phyloP scores from a whole-genome alignment of 2,888 invertebrate species.

The Marronus borbonicus region DNA sequence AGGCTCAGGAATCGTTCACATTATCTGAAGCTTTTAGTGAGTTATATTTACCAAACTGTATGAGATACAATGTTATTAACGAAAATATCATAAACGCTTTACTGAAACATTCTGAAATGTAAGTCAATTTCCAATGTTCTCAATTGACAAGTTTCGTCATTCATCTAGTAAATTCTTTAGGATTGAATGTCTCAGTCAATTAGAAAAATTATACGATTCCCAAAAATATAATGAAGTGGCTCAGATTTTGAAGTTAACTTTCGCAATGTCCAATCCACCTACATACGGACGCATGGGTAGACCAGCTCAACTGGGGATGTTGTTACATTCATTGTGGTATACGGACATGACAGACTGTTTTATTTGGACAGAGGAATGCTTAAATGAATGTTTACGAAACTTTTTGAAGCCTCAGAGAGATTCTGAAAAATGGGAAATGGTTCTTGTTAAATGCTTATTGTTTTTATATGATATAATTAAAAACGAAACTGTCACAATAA shows the following conservation, averaged over 20 bases:
- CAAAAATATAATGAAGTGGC: constrained; percentile 79
- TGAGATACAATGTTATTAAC: constrained; percentile 71
- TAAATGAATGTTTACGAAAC: constrained; percentile 80
- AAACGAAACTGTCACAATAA: constrained; percentile 72
- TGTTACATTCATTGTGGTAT: constrained; percentile 72
- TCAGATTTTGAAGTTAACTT: constrained; percentile 79
- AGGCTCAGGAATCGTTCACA: constrained; percentile 20
- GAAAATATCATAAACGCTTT: constrained; percentile 70
- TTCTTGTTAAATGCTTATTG: constrained; percentile 69
- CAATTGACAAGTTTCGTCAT: constrained; percentile 36
- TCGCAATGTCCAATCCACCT: constrained; percentile 69
- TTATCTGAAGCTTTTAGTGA: not conserved
- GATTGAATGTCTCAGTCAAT: constrained; percentile 75
- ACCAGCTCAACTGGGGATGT: constrained; percentile 70
- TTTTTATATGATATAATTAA: constrained; percentile 72
- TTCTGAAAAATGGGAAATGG: constrained; percentile 67
- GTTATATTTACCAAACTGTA: constrained; percentile 72
- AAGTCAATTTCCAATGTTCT: constrained; percentile 52
- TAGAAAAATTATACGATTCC: constrained; percentile 78
- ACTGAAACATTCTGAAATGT: constrained; percentile 73
- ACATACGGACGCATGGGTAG: constrained; percentile 75
- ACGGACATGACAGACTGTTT: constrained; percentile 74
- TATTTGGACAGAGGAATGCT: constrained; percentile 83
- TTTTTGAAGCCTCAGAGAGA: constrained; percentile 70
- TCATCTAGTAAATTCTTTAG: constrained; percentile 59